Conservation (phyloP, 2,797 vertebrate species). For the Fistularia commersonii region DNA sequence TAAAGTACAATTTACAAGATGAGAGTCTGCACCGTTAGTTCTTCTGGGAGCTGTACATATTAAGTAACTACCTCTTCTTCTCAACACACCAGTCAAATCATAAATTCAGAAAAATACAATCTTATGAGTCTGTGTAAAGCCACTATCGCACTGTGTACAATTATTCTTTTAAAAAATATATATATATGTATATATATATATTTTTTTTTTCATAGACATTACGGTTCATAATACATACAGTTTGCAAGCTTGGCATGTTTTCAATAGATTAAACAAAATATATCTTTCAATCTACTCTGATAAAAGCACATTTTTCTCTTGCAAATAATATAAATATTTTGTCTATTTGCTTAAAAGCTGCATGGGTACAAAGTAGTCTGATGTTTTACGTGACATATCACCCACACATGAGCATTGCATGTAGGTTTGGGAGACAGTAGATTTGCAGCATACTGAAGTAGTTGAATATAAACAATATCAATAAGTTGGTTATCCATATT, state of each 20-base stretch:
- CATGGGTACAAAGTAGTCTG: constrained; percentile 84
- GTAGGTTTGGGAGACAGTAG: constrained; percentile 84
- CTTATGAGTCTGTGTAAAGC: constrained; percentile 55
- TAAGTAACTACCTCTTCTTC: constrained; percentile 68
- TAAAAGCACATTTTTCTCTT: constrained; percentile 57
- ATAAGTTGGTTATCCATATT: constrained; percentile 68
- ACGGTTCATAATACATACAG: constrained; percentile 78
- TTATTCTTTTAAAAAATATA: constrained; percentile 67
- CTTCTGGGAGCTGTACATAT: constrained; percentile 75
- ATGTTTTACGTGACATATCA: constrained; percentile 75
- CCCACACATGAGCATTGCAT: constrained; percentile 64
- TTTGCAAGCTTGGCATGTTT: constrained; percentile 81
- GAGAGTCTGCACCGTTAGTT: constrained; percentile 77
- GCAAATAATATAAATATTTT: constrained; percentile 77
- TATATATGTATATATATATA: too few species aligned
- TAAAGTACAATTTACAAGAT: constrained; percentile 85
- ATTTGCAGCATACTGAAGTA: constrained; percentile 82
- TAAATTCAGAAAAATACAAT: constrained; percentile 71
- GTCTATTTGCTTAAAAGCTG: constrained; percentile 77
- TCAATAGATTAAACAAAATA: constrained; percentile 59
- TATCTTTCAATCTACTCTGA: constrained; percentile 59
- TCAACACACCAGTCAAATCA: constrained; percentile 72
- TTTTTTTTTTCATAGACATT: constrained; percentile 69
- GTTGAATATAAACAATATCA: constrained; percentile 75
- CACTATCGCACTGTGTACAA: constrained; percentile 76